phyloP scores from a whole-genome alignment of 2,113 vertebrate genomes.

The Ageneiosus marmoratus region DNA sequence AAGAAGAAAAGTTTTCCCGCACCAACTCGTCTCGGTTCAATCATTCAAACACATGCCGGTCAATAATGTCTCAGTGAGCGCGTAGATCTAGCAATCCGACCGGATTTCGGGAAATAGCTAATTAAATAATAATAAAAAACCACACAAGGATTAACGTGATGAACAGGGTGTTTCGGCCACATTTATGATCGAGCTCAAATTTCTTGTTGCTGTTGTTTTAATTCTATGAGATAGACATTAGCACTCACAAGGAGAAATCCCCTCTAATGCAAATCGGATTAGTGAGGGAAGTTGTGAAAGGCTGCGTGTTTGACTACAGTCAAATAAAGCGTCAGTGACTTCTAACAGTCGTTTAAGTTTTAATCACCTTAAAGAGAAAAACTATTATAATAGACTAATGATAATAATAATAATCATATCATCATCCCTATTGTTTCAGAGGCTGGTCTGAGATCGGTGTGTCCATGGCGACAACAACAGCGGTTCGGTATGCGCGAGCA shows the following conservation, averaged over 20 bases:
- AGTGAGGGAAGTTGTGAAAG: slow-evolving; percentile 10
- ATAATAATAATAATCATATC: too few species aligned
- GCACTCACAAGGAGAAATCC: neutral
- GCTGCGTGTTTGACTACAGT: neutral
- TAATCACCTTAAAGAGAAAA: too few species aligned
- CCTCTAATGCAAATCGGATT: neutral
- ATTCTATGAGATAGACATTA: neutral
- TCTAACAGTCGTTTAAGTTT: slow-evolving; percentile 5
- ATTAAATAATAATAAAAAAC: too few species aligned
- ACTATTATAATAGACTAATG: too few species aligned
- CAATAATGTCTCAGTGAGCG: neutral
- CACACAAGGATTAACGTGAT: too few species aligned
- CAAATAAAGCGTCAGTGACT: neutral
- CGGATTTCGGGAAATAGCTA: too few species aligned
- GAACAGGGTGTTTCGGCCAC: too few species aligned
- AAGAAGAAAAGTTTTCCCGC: slow-evolving; percentile 6
- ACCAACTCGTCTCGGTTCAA: slow-evolving; percentile 16
- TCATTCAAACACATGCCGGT: slow-evolving; percentile 3
- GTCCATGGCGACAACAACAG: slow-evolving; percentile 54
- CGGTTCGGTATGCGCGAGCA: slow-evolving; percentile 58
- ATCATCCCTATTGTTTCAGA: slow-evolving; percentile 73
- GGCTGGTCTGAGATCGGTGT: slow-evolving; percentile 70
- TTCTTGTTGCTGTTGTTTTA: neutral
- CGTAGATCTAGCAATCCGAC: neutral
- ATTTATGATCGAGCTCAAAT: too few species aligned